Evolutionary conservation across 35 echinoderm and acorn worm genomes (phyloP).

Genomic region (Patiria miniata): DNA sequence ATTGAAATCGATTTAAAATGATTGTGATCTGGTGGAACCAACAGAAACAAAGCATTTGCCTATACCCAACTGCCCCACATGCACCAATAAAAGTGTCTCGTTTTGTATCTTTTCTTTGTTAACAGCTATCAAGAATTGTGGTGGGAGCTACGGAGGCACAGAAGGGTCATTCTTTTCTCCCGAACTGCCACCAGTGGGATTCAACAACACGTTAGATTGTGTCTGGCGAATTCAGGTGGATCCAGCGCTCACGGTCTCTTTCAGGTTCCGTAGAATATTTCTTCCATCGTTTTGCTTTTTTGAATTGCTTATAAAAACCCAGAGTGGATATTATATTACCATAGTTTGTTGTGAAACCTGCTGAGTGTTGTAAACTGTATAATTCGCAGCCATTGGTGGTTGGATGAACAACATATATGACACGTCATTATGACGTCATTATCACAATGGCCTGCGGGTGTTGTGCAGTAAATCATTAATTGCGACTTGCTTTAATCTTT

Average conservation of each 20-base stretch:
- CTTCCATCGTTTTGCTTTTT: not conserved
- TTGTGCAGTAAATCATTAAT: no score
- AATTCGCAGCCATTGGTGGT: no score
- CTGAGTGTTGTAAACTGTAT: no score
- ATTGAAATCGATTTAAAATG: not conserved
- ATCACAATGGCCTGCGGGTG: no score
- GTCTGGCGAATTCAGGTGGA: slow-evolving; percentile 59
- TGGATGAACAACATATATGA: no score
- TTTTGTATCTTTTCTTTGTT: no score
- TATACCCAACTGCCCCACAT: no score
- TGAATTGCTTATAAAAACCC: not conserved
- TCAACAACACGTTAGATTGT: slow-evolving; percentile 64
- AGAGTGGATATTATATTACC: not conserved
- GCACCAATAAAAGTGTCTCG: no score
- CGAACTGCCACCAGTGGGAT: slow-evolving; percentile 4
- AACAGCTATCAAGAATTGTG: slow-evolving; percentile 23
- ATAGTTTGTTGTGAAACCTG: not conserved
- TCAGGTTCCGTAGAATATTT: slow-evolving; percentile 30
- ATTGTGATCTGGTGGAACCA: not conserved
- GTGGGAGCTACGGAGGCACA: slow-evolving; percentile 31
- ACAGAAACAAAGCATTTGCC: no score
- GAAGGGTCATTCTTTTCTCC: slow-evolving; percentile 53
- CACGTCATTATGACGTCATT: no score
- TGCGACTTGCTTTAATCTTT: not conserved
- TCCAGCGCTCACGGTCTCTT: slow-evolving; percentile 30